These are phyloP conservation scores for Ctenodactylus gundi DNA, from an alignment of 2,113 vertebrate genomes.

Conservation along the genomic window DNA sequence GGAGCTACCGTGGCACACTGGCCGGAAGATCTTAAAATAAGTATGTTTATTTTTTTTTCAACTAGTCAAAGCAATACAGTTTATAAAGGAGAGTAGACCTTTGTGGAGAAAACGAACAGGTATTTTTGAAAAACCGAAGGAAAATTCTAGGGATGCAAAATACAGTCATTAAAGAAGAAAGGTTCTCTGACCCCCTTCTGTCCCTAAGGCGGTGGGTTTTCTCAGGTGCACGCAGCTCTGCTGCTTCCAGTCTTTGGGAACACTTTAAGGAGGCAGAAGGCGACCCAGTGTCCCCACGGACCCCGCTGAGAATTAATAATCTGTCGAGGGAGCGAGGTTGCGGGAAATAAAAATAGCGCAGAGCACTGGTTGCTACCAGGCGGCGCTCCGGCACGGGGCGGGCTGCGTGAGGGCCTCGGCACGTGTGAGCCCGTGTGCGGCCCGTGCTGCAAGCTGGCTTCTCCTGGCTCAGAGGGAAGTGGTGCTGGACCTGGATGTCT, in stretches of 20 bases:
- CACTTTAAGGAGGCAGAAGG: fast-evolving
- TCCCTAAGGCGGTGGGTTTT: not conserved
- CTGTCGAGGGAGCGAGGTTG: not conserved
- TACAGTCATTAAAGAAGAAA: not conserved
- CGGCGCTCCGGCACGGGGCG: fast-evolving
- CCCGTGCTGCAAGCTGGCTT: too few relatives aligned
- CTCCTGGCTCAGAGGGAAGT: not conserved
- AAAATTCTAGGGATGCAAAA: not conserved
- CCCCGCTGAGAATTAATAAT: fast-evolving
- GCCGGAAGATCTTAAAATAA: not conserved
- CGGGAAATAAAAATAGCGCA: fast-evolving
- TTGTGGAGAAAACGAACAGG: not conserved
- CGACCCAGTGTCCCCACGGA: fast-evolving
- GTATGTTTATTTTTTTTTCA: not conserved
- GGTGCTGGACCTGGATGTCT: too few relatives aligned
- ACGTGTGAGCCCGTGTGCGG: fast-evolving
- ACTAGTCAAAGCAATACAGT: not conserved
- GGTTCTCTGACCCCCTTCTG: fast-evolving
- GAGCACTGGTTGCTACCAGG: fast-evolving
- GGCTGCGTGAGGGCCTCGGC: fast-evolving
- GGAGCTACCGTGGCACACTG: not conserved
- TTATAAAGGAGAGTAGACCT: fast-evolving
- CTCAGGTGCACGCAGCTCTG: fast-evolving
- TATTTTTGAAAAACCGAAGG: not conserved
- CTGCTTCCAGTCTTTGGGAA: not conserved